Percentiles rank a stretch among this genome's conserved stretches.
These are phyloP conservation scores for Clitarchus hookeri DNA, from an alignment of 2,888 invertebrate species.

Conservation along the genomic window DNA sequence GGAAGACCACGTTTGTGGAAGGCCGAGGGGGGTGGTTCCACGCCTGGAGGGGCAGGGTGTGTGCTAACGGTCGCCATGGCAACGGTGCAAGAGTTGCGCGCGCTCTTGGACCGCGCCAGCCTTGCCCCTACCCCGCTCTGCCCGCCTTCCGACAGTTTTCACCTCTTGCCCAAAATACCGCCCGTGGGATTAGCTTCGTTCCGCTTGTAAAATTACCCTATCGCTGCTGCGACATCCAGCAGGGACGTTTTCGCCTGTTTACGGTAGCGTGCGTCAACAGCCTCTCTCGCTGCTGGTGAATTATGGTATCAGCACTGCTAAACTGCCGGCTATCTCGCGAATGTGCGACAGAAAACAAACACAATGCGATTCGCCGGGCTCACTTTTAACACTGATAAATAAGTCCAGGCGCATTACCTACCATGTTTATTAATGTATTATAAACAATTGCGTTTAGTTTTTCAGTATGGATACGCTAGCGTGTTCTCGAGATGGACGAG, in stretches of 20 bases:
- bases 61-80: not conserved
- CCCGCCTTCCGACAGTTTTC: not conserved
- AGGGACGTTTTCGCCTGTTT: not conserved
- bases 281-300: not conserved
- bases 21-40: not conserved
- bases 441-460: not conserved
- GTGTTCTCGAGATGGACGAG: too few species aligned
- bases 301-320: not conserved
- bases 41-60: conserved; percentile 27
- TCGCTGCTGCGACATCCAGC: not conserved
- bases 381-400: too few species aligned
- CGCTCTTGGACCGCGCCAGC: conserved; percentile 19
- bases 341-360: not conserved
- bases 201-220: conserved; percentile 7
- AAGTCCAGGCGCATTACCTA: too few species aligned
- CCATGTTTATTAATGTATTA: not conserved
- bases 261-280: conserved; percentile 4
- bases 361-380: not conserved
- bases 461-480: too few species aligned
- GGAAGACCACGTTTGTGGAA: conserved; percentile 34
- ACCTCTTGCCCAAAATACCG: conserved; percentile 10
- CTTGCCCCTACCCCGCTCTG: not conserved
- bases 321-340: not conserved
- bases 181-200: not conserved
- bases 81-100: conserved; percentile 29